Evolutionary conservation across 1,140 invertebrate species (phyloP).

Genomic region (Euwallacea fornicatus): DNA sequence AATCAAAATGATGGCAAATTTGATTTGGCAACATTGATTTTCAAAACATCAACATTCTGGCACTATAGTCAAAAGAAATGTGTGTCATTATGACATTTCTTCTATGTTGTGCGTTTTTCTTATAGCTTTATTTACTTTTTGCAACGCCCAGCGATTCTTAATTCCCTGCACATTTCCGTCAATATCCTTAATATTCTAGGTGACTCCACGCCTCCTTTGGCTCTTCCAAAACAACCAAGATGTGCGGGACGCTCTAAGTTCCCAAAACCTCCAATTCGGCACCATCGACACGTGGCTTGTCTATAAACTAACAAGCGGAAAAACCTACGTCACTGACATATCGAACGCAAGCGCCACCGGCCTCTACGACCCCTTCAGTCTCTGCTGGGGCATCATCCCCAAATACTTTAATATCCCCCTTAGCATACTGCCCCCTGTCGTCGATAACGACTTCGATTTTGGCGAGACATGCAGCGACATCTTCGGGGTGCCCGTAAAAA

Average conservation of each 20-base stretch:
- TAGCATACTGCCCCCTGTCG: constrained; percentile 77
- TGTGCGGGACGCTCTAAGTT: constrained; percentile 62
- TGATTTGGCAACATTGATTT: too few species aligned
- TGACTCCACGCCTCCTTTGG: constrained; percentile 64
- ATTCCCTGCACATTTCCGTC: background rate
- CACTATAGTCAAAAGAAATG: too few species aligned
- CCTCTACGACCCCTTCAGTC: constrained; percentile 88
- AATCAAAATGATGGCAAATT: too few species aligned
- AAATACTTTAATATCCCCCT: constrained; percentile 71
- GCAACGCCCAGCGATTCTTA: background rate
- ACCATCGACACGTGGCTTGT: constrained; percentile 93
- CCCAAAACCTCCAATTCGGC: constrained; percentile 78
- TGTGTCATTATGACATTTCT: background rate
- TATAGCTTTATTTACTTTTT: background rate
- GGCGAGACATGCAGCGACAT: constrained; percentile 65
- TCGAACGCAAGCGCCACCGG: constrained; percentile 89
- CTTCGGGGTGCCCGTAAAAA: constrained; percentile 77
- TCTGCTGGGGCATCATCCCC: constrained; percentile 78
- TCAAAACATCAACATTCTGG: too few species aligned
- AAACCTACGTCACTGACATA: constrained; percentile 79
- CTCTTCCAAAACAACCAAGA: constrained; percentile 70
- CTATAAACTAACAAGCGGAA: constrained; percentile 67
- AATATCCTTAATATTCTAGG: constrained; percentile 16
- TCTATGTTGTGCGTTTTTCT: background rate
- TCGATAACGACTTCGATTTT: constrained; percentile 76